Percentiles rank a stretch among this genome's conserved stretches.
Conservation (phyloP, 2,888 invertebrate genomes). For the Ectobius pallidus region DNA sequence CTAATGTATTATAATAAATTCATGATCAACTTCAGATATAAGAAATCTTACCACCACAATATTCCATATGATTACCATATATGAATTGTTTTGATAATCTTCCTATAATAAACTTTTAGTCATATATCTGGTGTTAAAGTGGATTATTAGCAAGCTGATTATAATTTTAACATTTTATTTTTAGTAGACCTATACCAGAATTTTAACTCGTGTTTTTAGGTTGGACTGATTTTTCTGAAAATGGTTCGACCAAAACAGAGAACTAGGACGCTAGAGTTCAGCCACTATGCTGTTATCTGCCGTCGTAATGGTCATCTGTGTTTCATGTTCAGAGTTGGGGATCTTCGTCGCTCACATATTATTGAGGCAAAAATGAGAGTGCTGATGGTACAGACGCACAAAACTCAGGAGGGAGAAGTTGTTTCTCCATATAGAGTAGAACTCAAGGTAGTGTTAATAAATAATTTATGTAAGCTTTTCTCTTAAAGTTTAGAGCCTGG, state of each 20-base stretch:
- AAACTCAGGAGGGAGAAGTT: conserved; percentile 72
- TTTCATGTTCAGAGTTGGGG: conserved; percentile 81
- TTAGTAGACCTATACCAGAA: too few species aligned
- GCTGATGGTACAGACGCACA: conserved; percentile 65
- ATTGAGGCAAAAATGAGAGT: conserved; percentile 81
- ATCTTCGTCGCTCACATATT: conserved; percentile 76
- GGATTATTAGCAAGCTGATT: too few species aligned
- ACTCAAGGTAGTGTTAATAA: conserved; percentile 55
- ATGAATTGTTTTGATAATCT: too few species aligned
- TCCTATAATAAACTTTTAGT: too few species aligned
- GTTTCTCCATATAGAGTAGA: conserved; percentile 67
- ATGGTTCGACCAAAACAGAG: conserved; percentile 78
- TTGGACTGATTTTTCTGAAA: conserved; percentile 77
- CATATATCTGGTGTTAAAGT: too few species aligned
- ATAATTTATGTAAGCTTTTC: too few species aligned
- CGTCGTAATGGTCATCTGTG: conserved; percentile 79
- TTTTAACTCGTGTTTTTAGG: conserved; percentile 44
- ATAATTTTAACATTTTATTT: too few species aligned
- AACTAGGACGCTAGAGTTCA: conserved; percentile 79
- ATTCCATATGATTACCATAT: too few species aligned
- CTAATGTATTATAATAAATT: too few species aligned
- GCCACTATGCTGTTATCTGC: conserved; percentile 67
- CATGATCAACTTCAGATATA: too few species aligned
- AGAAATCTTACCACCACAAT: too few species aligned
- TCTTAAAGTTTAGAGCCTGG: too few species aligned